Evolutionary conservation across 2,113 vertebrate genomes (phyloP), one percentile per base, ranked within the genome.

Genomic region (Caracal caracal): DNA sequence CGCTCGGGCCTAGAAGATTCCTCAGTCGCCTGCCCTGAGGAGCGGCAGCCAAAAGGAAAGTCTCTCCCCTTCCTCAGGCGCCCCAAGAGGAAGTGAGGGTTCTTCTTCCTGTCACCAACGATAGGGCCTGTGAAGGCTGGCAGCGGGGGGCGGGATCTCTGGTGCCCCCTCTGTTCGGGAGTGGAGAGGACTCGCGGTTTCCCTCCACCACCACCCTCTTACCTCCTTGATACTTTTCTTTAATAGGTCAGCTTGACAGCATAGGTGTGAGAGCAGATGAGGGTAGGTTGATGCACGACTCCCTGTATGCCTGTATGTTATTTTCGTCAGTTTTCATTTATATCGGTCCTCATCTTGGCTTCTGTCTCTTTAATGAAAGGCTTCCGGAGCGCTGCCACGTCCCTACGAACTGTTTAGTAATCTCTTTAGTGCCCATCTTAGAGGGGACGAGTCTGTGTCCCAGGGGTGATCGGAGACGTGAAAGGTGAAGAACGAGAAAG

Each of bases 21-120:
- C 51, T 87, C 24, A 15, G 33, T 82, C 1, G 7, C 43, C n/a
- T 71, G 28, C 2, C 33, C 22, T 24, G 24, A 35, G 37, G 43
- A 43, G 26, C 0, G 5, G 6, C 6, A 6, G 5, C 65, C 3
- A 0, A 3, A 24, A 4, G 17, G n/a, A 10, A 92, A 13, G 28
- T 30, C 35, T 26, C 19, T 43, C n/a, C 2, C 10, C 11, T 8
- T 73, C 83, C 22, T 6, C 5, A 33, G 33, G 6, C 19, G 0
- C 10, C 4, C 0, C 24, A 24, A 30, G 15, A 47, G 82, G 61
- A 76, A 91, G 61, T 43, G 20, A 78, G n/a, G 8, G 5, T 24
- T 24, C 3, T 28, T 15, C 33, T 17, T 56, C 80, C 3, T 16
- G 22, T 70, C 22, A 75, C 68, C 24, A 43, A 51, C 0, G 7